Evolutionary conservation across 2,797 vertebrate genomes (phyloP).

Genomic region (Lepus townsendii): DNA sequence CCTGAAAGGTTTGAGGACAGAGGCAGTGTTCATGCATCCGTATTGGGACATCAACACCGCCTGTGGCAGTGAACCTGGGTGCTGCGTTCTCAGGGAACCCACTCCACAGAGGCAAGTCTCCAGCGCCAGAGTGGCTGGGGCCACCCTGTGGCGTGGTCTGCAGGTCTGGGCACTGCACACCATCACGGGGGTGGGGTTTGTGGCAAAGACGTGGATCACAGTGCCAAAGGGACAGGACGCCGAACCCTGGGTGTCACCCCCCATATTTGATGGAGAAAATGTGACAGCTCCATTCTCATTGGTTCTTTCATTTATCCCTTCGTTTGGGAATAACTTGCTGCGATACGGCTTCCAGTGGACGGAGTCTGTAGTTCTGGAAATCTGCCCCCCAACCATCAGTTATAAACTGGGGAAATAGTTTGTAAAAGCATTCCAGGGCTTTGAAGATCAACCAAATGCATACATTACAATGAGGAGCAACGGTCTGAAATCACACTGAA

Average conservation of each 20-base stretch:
- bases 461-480: background rate
- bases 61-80: too few relatives aligned
- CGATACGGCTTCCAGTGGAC: background rate
- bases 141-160: too few relatives aligned
- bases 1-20: background rate
- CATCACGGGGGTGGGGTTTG: background rate
- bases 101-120: too few relatives aligned
- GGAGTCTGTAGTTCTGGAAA: background rate
- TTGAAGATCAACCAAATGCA: background rate
- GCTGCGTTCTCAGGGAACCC: too few relatives aligned
- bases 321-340: background rate
- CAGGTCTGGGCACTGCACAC: too few relatives aligned
- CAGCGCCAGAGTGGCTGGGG: too few relatives aligned
- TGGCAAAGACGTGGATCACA: background rate
- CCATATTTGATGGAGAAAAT: background rate
- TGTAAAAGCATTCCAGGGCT: background rate
- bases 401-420: background rate
- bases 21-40: background rate
- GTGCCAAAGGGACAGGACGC: background rate
- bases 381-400: background rate
- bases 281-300: background rate
- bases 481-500: background rate
- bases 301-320: background rate
- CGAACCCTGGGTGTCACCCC: too few relatives aligned
- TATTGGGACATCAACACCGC: too few relatives aligned